A percentile compares a stretch with the other conserved stretches of the same genome.
Conservation (phyloP, 2,797 vertebrate species). For the Pyrocephalus nanus region DNA sequence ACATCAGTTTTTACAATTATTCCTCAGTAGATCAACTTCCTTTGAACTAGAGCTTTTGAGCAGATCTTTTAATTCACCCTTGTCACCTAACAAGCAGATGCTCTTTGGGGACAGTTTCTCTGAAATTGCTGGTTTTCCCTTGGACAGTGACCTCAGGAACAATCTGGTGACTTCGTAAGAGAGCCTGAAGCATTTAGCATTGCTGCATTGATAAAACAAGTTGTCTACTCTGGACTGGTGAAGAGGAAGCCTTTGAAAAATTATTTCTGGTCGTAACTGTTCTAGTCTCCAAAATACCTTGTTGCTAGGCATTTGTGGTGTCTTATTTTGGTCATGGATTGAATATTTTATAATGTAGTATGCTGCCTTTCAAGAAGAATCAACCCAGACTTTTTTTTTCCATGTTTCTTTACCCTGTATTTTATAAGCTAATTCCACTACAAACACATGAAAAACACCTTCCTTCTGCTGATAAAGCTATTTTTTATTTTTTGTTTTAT, state of each 20-base stretch:
- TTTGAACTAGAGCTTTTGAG: neutral
- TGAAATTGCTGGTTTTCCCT: neutral
- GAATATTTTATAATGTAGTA: neutral
- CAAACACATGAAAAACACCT: neutral
- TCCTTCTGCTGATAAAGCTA: neutral
- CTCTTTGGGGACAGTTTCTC: neutral
- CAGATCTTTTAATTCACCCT: neutral
- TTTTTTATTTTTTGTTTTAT: neutral
- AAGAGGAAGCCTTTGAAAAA: slow-evolving; percentile 10
- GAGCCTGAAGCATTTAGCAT: neutral
- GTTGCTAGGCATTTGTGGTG: neutral
- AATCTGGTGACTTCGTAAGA: neutral
- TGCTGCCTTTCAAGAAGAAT: neutral
- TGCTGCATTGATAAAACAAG: neutral
- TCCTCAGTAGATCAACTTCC: neutral
- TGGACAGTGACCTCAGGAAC: neutral
- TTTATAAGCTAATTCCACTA: neutral
- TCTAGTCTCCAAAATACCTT: neutral
- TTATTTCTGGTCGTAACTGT: neutral
- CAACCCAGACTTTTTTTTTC: neutral
- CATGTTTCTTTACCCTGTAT: neutral
- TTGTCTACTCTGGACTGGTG: neutral
- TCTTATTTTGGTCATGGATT: neutral
- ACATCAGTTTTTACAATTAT: neutral
- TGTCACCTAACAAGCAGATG: neutral